These are phyloP conservation scores for Drosophila glabriapex DNA, from an alignment of 2,888 invertebrate genomes.

Conservation along the genomic window DNA sequence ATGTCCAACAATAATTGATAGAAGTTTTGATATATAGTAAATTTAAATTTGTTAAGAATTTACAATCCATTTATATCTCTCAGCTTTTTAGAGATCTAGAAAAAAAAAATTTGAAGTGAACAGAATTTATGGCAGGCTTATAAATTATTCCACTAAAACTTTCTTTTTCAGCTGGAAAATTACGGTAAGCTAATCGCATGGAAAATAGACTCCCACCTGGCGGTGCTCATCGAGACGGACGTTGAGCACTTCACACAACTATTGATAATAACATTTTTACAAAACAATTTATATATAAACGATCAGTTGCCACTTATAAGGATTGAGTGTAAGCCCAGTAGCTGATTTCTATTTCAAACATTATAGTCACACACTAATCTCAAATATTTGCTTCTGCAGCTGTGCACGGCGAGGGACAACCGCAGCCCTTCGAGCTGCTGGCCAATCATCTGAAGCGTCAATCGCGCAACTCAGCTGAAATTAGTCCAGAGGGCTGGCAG, in stretches of 20 bases:
- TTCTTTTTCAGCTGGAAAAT: constrained; percentile 88
- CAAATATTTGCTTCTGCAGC: constrained; percentile 84
- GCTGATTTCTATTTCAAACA: background rate
- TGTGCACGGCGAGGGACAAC: constrained; percentile 87
- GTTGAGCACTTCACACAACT: constrained; percentile 90
- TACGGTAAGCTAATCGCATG: constrained; percentile 93
- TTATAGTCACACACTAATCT: constrained; percentile 12
- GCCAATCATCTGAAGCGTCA: constrained; percentile 85
- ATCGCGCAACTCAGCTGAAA: constrained; percentile 79
- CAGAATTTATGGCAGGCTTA: no score
- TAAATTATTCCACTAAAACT: background rate
- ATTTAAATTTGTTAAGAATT: background rate
- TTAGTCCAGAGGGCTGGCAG: constrained; percentile 82
- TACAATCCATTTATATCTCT: no score
- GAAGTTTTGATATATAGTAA: background rate
- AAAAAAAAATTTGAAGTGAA: no score
- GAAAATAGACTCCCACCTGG: constrained; percentile 91
- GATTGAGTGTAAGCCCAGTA: constrained; percentile 89
- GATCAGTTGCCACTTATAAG: constrained; percentile 91
- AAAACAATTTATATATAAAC: constrained; percentile 90
- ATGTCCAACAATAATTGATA: background rate
- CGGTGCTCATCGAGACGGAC: constrained; percentile 91
- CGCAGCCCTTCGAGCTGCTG: constrained; percentile 86
- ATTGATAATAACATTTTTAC: constrained; percentile 90
- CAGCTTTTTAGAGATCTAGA: no score